Evolutionary conservation across 1,140 invertebrate species (phyloP).

Genomic region (Magallana ariakensis): DNA sequence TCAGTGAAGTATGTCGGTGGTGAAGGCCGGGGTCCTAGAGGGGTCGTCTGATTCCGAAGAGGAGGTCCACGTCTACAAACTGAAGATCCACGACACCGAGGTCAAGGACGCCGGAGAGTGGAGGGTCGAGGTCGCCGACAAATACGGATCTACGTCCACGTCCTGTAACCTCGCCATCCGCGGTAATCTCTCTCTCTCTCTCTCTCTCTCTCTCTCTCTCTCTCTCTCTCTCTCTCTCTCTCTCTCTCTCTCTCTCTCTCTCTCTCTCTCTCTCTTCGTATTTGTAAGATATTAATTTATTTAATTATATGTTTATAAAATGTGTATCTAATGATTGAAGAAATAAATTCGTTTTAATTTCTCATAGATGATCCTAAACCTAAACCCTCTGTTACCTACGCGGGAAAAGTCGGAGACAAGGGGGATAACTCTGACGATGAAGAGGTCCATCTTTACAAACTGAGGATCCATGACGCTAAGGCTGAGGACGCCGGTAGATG

Average conservation of each 20-base stretch:
- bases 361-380: conserved; percentile 1
- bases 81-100: conserved; percentile 45
- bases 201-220: background rate
- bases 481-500: conserved; percentile 47
- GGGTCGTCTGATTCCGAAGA: conserved; percentile 45
- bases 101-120: conserved; percentile 47
- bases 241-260: background rate
- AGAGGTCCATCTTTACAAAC: conserved; percentile 48
- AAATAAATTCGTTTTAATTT: background rate
- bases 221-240: background rate
- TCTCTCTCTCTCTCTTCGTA: background rate
- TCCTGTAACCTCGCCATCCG: conserved; percentile 48
- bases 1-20: background rate
- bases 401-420: background rate
- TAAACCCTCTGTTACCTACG: background rate
- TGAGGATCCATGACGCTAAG: conserved; percentile 56
- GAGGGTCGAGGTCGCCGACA: conserved; percentile 47
- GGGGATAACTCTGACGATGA: conserved; percentile 41
- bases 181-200: background rate
- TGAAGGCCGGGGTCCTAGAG: conserved; percentile 6
- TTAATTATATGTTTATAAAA: background rate
- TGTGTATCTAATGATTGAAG: no score
- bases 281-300: background rate
- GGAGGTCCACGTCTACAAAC: conserved; percentile 48
- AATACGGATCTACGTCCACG: conserved; percentile 54